Percentiles rank a stretch among this genome's conserved stretches.
phyloP scores from a whole-genome alignment of 2,113 vertebrate species.

The Sclerurus mexicanus region DNA sequence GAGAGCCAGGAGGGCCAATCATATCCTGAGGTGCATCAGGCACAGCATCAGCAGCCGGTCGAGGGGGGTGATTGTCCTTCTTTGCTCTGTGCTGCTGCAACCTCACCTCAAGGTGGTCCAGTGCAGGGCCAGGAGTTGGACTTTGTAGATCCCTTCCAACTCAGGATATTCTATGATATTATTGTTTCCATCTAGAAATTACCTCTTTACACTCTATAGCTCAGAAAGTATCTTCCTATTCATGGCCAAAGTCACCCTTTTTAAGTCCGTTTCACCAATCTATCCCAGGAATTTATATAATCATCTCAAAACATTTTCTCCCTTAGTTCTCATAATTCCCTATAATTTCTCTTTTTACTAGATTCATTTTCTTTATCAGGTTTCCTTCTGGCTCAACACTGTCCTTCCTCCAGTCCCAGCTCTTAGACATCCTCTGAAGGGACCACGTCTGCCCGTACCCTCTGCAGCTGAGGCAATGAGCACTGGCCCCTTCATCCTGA shows the following conservation, averaged over 20 bases:
- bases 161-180: background rate
- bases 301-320: background rate
- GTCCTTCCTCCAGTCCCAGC: background rate
- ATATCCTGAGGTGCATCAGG: background rate
- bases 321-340: background rate
- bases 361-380: background rate
- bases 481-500: background rate
- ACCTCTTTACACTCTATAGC: background rate
- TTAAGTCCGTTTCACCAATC: background rate
- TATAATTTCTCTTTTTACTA: background rate
- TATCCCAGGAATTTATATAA: background rate
- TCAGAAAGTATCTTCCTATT: background rate
- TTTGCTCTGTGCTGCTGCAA: rapidly evolving
- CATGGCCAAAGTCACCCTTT: background rate
- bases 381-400: background rate
- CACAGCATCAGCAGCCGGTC: rapidly evolving
- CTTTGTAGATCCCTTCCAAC: background rate
- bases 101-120: background rate
- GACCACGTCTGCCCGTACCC: rapidly evolving
- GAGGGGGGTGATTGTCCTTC: background rate
- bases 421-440: background rate
- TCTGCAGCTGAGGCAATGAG: background rate
- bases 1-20: background rate
- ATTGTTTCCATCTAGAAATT: background rate
- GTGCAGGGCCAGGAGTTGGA: background rate